phyloP scores from a whole-genome alignment of 2,113 vertebrate species.

The Leucoraja erinaceus region DNA sequence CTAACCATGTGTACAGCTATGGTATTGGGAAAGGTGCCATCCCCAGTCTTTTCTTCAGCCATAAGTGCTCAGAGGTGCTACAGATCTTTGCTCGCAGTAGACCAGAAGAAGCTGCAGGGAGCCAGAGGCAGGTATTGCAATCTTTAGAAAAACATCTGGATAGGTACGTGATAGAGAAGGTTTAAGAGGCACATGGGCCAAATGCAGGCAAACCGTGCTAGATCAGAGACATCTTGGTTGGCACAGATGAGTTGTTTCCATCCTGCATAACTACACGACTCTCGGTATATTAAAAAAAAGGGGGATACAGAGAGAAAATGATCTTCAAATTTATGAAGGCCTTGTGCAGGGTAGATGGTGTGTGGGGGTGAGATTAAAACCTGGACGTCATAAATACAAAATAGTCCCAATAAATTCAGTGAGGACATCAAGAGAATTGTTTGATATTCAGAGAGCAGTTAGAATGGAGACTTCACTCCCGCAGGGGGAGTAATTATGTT shows the following conservation, averaged over 20 bases:
- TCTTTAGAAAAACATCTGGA: too few species aligned
- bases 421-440: background rate
- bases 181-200: too few species aligned
- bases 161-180: too few species aligned
- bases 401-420: background rate
- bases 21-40: background rate
- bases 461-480: background rate
- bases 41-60: background rate
- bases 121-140: too few species aligned
- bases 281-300: background rate
- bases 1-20: background rate
- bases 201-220: too few species aligned
- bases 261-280: too few species aligned
- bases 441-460: background rate
- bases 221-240: too few species aligned
- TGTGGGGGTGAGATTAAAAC: too few species aligned
- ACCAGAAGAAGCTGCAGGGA: too few species aligned
- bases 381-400: background rate
- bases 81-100: background rate
- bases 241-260: too few species aligned
- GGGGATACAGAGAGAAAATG: too few species aligned
- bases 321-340: background rate
- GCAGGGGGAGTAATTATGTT: background rate
- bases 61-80: background rate
- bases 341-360: background rate